These are phyloP conservation scores for Coendou prehensilis DNA, from an alignment of 2,797 vertebrate genomes.

Conservation along the genomic window DNA sequence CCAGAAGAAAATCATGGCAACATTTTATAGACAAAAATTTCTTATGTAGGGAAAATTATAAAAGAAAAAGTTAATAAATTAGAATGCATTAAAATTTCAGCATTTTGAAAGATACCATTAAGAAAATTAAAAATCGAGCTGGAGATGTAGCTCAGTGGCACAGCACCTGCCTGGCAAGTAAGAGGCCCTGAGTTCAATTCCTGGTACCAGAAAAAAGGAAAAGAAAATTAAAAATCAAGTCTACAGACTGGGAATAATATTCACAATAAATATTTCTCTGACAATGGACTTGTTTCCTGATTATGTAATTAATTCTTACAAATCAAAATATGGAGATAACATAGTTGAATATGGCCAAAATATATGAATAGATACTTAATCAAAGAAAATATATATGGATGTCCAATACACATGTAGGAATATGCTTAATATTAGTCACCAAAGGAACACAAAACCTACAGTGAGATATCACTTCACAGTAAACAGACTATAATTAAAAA, in stretches of 20 bases:
- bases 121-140: background rate
- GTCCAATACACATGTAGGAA: background rate
- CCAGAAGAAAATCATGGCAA: background rate
- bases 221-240: background rate
- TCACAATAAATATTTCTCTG: background rate
- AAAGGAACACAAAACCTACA: background rate
- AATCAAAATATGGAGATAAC: background rate
- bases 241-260: background rate
- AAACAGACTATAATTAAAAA: background rate
- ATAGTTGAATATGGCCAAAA: background rate
- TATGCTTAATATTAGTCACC: background rate
- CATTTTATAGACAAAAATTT: background rate
- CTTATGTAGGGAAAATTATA: background rate
- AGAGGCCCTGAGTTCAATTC: no score
- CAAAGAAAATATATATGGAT: background rate
- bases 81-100: background rate
- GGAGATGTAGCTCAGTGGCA: no score
- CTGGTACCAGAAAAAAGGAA: no score
- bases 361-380: background rate
- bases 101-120: background rate
- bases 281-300: background rate
- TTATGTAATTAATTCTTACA: background rate
- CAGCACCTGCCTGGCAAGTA: no score
- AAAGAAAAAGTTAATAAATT: constrained; percentile 4
- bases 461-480: background rate